Percentiles rank a stretch among this genome's conserved stretches.
phyloP scores from a whole-genome alignment of 2,888 invertebrate species.

The Deilephila porcellus region DNA sequence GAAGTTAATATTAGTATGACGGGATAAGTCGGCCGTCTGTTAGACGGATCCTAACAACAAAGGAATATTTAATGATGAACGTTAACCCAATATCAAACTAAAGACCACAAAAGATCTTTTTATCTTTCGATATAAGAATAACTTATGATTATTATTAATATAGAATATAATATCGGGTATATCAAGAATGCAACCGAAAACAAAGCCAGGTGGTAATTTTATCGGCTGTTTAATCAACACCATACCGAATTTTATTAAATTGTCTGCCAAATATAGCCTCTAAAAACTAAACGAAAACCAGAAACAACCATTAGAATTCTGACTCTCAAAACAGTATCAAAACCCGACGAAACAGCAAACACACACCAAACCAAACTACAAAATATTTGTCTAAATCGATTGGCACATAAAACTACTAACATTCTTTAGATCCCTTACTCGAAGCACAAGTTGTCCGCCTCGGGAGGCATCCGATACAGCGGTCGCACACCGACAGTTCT shows the following conservation, averaged over 20 bases:
- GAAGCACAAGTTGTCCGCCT: neutral
- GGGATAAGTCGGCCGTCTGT: neutral
- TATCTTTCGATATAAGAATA: too few relatives aligned
- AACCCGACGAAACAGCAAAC: neutral
- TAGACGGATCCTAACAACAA: neutral
- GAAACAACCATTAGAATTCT: too few relatives aligned
- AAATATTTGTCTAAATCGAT: conserved; percentile 6
- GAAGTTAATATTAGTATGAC: neutral
- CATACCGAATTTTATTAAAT: too few relatives aligned
- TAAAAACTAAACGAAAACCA: too few relatives aligned
- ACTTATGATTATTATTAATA: too few relatives aligned
- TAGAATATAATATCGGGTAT: too few relatives aligned
- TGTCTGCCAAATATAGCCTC: too few relatives aligned
- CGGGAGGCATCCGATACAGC: conserved; percentile 1
- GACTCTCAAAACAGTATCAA: too few relatives aligned
- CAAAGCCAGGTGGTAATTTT: too few relatives aligned
- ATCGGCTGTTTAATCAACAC: too few relatives aligned
- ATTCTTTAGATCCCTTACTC: neutral
- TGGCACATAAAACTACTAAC: neutral
- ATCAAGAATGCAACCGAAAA: too few relatives aligned
- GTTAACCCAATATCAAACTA: neutral
- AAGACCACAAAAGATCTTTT: neutral
- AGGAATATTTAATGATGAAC: neutral
- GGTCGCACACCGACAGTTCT: neutral
- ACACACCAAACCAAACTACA: neutral